Conservation (phyloP, 2,888 invertebrate genomes). For the Hirtodrosophila confusa region DNA sequence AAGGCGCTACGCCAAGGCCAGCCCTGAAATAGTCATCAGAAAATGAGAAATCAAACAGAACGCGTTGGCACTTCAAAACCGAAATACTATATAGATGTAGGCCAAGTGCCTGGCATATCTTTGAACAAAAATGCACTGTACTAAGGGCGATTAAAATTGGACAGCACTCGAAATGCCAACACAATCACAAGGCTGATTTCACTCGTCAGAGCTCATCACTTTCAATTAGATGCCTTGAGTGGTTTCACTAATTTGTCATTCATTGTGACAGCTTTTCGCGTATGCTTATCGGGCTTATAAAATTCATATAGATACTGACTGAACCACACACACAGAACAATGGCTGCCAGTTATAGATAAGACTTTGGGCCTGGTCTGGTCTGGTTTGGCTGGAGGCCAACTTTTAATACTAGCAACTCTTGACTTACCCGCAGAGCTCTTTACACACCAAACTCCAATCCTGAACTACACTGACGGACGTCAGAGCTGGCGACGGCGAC, state of each 20-base stretch:
- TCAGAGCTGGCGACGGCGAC: slow-evolving; percentile 56
- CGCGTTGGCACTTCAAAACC: slow-evolving; percentile 23
- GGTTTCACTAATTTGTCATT: slow-evolving; percentile 47
- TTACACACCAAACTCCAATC: slow-evolving; percentile 84
- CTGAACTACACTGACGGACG: slow-evolving; percentile 82
- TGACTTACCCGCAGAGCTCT: slow-evolving; percentile 85
- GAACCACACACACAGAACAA: not conserved
- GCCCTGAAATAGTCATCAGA: slow-evolving; percentile 72
- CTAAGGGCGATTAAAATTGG: slow-evolving; percentile 14
- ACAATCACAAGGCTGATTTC: slow-evolving; percentile 18
- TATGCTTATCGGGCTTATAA: slow-evolving; percentile 31
- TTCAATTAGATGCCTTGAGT: slow-evolving; percentile 15
- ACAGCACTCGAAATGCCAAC: slow-evolving; percentile 35
- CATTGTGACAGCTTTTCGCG: slow-evolving; percentile 41
- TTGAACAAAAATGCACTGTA: not conserved
- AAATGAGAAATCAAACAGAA: not conserved
- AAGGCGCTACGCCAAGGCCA: slow-evolving; percentile 81
- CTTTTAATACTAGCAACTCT: slow-evolving; percentile 28
- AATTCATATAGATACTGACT: slow-evolving; percentile 3
- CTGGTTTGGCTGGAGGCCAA: slow-evolving; percentile 28
- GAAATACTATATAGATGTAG: slow-evolving; percentile 7
- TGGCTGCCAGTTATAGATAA: slow-evolving; percentile 22
- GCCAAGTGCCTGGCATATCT: slow-evolving; percentile 12
- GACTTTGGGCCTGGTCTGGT: slow-evolving; percentile 19
- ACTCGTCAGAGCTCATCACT: slow-evolving; percentile 18